These are phyloP conservation scores for Prionace glauca DNA, from an alignment of 2,797 vertebrate species.

Conservation along the genomic window DNA sequence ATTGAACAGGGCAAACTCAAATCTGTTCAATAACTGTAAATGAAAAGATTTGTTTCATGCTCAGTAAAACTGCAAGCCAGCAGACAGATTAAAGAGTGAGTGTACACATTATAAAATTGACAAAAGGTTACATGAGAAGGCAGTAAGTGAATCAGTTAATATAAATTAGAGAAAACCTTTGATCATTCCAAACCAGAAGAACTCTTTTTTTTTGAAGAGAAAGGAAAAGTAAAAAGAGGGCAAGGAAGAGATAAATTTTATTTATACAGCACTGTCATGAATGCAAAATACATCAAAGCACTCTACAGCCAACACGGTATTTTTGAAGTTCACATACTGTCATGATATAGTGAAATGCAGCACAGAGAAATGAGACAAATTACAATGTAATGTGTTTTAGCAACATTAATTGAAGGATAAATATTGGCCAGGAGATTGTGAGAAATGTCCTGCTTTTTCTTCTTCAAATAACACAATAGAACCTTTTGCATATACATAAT, in stretches of 20 bases:
- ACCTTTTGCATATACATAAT: neutral
- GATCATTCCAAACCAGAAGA: too few species aligned
- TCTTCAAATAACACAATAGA: neutral
- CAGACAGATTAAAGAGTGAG: too few species aligned
- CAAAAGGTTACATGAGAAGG: too few species aligned
- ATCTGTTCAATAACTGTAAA: too few species aligned
- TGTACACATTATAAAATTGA: too few species aligned
- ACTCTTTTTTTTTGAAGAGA: too few species aligned
- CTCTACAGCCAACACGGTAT: neutral
- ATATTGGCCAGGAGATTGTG: neutral
- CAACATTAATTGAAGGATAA: neutral
- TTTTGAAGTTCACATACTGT: neutral
- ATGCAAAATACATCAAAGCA: neutral
- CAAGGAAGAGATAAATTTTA: neutral
- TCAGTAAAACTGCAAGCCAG: too few species aligned
- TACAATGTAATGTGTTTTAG: neutral
- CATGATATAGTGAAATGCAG: neutral
- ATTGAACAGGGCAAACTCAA: too few species aligned
- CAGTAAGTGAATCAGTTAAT: too few species aligned
- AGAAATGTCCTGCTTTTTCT: neutral
- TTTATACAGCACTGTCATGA: neutral
- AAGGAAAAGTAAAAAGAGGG: neutral
- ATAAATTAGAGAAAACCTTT: too few species aligned
- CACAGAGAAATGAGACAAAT: neutral
- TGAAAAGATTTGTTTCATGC: too few species aligned